Percentiles rank a stretch among this genome's conserved stretches.
Evolutionary conservation across 2,888 invertebrate species (phyloP).

Genomic region (Nowickia ferox): DNA sequence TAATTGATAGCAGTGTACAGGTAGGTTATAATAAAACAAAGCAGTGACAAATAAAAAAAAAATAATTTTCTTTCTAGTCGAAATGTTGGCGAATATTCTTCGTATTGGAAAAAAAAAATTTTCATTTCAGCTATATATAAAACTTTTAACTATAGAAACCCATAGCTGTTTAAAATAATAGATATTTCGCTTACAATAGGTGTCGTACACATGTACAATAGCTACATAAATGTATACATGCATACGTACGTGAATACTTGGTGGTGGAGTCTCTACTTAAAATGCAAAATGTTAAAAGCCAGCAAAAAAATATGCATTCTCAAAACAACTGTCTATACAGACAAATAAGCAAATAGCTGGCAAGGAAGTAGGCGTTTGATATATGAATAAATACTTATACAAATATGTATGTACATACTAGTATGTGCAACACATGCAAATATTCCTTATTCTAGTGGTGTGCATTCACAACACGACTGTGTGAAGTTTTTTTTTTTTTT

Average conservation of each 20-base stretch:
- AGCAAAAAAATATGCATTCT: not conserved
- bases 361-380: constrained; percentile 71
- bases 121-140: constrained; percentile 29
- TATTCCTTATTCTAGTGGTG: not conserved
- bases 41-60: constrained; percentile 39
- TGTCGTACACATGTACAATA: constrained; percentile 23
- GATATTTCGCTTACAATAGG: constrained; percentile 50
- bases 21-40: constrained; percentile 12
- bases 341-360: constrained; percentile 38
- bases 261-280: not conserved
- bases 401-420: too few relatives aligned
- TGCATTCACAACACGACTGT: not conserved
- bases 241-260: not conserved
- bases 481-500: constrained; percentile 15
- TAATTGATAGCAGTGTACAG: constrained; percentile 40
- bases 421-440: constrained; percentile 43
- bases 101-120: constrained; percentile 5
- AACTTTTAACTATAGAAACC: constrained; percentile 50
- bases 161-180: constrained; percentile 4
- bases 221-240: not conserved
- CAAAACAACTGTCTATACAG: constrained; percentile 29
- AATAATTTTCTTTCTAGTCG: not conserved
- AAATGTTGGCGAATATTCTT: not conserved
- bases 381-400: constrained; percentile 44
- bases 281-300: constrained; percentile 1